Evolutionary conservation across 2,888 invertebrate species (phyloP).

Genomic region (Drosophila picticornis): DNA sequence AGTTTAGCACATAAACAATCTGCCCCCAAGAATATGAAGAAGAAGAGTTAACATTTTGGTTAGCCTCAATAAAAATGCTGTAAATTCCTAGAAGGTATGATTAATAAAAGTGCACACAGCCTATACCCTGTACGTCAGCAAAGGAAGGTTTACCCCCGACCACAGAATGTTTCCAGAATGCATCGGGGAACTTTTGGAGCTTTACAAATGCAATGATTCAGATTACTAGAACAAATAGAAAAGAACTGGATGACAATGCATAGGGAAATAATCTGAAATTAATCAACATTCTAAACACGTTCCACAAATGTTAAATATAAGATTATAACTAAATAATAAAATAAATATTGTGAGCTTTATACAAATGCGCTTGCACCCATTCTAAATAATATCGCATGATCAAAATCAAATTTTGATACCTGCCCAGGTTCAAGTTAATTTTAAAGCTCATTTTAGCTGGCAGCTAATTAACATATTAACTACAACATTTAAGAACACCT

Average conservation of each 20-base stretch:
- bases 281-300: neutral
- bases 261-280: neutral
- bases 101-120: conserved; percentile 69
- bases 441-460: neutral
- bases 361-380: neutral
- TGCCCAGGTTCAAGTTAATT: neutral
- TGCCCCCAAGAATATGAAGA: conserved; percentile 7
- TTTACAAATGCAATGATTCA: neutral
- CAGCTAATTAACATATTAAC: neutral
- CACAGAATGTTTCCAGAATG: neutral
- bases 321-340: neutral
- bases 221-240: neutral
- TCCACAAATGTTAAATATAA: neutral
- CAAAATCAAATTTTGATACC: neutral
- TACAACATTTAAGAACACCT: neutral
- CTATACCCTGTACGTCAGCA: conserved; percentile 25
- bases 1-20: conserved; percentile 72
- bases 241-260: neutral
- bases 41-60: conserved; percentile 61
- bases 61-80: conserved; percentile 79
- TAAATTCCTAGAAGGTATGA: conserved; percentile 81
- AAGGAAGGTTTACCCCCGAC: conserved; percentile 5
- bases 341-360: neutral
- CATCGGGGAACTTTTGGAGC: neutral
- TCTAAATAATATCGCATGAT: neutral